phyloP scores from a whole-genome alignment of 2,113 vertebrate genomes.

The Melanostigma gelatinosum region DNA sequence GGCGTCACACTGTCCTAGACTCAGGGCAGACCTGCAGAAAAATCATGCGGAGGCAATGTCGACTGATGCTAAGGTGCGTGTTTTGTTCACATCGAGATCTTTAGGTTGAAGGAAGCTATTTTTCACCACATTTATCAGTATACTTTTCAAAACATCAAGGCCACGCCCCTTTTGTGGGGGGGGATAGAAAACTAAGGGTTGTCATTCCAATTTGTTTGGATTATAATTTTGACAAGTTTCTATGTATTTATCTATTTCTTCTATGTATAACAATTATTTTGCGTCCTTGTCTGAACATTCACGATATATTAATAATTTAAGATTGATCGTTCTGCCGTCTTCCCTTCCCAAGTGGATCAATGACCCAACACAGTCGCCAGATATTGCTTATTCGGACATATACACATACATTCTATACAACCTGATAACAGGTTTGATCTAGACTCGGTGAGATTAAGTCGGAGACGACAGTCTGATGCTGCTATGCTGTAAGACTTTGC shows the following conservation, averaged over 20 bases:
- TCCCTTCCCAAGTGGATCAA: background rate
- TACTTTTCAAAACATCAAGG: background rate
- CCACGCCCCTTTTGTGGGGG: no score
- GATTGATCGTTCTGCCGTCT: background rate
- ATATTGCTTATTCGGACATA: background rate
- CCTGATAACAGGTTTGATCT: background rate
- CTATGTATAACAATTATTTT: background rate
- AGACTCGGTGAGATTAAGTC: background rate
- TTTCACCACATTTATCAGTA: background rate
- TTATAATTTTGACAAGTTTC: background rate
- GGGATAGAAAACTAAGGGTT: background rate
- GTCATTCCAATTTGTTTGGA: background rate
- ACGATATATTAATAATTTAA: background rate
- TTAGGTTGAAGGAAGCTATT: background rate
- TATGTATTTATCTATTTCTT: background rate
- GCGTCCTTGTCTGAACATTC: background rate
- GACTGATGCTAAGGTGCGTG: background rate
- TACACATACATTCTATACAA: background rate
- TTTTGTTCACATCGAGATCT: background rate
- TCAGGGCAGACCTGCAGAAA: background rate
- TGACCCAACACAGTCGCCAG: background rate
- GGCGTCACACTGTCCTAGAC: background rate
- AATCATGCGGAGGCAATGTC: background rate
- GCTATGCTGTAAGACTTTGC: background rate
- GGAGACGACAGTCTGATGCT: background rate